Evolutionary conservation across 2,113 vertebrate species (phyloP).

Genomic region (Sander vitreus): DNA sequence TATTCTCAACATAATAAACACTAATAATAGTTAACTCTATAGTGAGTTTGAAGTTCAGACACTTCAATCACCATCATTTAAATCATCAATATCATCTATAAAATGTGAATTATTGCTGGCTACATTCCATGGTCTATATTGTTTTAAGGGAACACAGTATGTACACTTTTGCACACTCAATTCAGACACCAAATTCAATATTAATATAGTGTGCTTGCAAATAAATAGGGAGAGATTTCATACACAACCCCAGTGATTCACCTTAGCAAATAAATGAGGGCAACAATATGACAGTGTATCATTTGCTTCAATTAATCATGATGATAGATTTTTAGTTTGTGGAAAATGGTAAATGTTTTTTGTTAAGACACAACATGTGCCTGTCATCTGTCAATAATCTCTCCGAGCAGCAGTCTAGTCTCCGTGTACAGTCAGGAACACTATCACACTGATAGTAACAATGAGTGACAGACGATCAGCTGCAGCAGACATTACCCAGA

Average conservation of each 20-base stretch:
- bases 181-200: not conserved
- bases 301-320: not conserved
- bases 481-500: slow-evolving; percentile 81
- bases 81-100: too few relatives aligned
- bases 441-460: slow-evolving; percentile 79
- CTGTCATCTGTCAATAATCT: slow-evolving; percentile 43
- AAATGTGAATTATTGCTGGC: too few relatives aligned
- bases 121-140: not conserved
- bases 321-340: not conserved
- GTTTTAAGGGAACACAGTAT: not conserved
- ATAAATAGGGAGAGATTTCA: not conserved
- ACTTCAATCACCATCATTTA: not conserved
- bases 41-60: not conserved
- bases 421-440: slow-evolving; percentile 57
- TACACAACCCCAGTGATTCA: not conserved
- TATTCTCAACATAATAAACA: not conserved
- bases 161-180: not conserved
- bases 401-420: slow-evolving; percentile 2
- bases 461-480: slow-evolving; percentile 81
- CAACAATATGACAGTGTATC: too few relatives aligned
- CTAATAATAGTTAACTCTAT: not conserved
- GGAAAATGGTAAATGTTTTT: not conserved
- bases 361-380: slow-evolving; percentile 15
- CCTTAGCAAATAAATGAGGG: too few relatives aligned
- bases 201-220: not conserved